phyloP scores from a whole-genome alignment of 2,113 vertebrate genomes.

The Semnopithecus entellus region DNA sequence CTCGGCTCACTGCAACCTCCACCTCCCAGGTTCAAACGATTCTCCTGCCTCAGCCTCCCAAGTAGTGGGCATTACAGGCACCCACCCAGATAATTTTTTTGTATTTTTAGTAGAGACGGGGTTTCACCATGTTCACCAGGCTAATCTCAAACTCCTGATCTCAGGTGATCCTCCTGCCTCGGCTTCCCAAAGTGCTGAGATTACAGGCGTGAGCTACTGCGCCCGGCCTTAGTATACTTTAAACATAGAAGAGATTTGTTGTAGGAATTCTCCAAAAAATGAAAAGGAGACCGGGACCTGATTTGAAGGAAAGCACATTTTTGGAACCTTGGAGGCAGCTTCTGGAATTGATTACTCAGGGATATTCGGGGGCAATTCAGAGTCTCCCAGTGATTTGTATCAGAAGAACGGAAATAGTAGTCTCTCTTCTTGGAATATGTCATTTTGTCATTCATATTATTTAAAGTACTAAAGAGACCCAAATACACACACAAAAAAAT shows the following conservation, averaged over 20 bases:
- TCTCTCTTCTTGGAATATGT: not conserved
- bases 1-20: too few relatives aligned
- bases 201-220: too few relatives aligned
- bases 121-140: too few relatives aligned
- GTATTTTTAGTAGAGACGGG: too few relatives aligned
- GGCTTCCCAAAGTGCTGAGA: too few relatives aligned
- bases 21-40: too few relatives aligned
- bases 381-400: not conserved
- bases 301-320: not conserved
- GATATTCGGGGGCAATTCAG: not conserved
- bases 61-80: too few relatives aligned
- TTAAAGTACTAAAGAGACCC: not conserved
- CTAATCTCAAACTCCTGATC: too few relatives aligned
- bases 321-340: not conserved
- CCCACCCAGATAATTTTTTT: too few relatives aligned
- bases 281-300: not conserved
- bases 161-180: too few relatives aligned
- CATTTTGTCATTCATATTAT: not conserved
- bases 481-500: not conserved
- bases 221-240: not conserved
- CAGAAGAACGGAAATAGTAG: not conserved
- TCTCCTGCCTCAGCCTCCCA: too few relatives aligned
- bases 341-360: not conserved
- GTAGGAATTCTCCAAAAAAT: not conserved
- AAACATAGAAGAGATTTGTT: not conserved